Base-by-base conservation (phyloP, 2,888 invertebrate genomes). In the Phanerotoma sp. region DNA sequence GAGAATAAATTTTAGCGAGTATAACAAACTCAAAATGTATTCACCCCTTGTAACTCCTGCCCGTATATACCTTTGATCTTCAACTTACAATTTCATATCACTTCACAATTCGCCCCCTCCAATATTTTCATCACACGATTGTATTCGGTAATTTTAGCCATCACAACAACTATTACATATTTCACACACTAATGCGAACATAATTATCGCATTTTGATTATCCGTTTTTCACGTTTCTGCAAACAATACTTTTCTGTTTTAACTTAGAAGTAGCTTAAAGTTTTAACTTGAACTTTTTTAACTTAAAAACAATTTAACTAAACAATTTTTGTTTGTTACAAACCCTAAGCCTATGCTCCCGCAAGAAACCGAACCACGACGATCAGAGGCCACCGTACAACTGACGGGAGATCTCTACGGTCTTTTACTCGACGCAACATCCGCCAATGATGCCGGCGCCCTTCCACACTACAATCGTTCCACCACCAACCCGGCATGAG, bases 371-470 rank as follows among this genome's bases (percentile, higher is more conserved):
- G 60, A 58, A 58, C 63, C 62, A 62, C 64, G 64, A 64, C 65
- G 65, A 66, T 69, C 72, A 69, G 69, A 67, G 71, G 69, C 71
- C 67, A 71, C 68, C 72, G 73, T 69, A 68, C 74, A 66, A 74
- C 74, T 74, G 74, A 72, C 68, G 74, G 65, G 66, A 67, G 73
- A 72, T 72, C 68, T 71, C 68, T 66, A 63, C 68, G 61, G 71
- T 66, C 66, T 71, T 71, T 70, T 70, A 71, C 71, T 70, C 72
- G 68, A 67, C 72, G 74, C 71, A 69, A 70, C 68, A 68, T 68
- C 68, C 72, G 63, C 71, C 71, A 66, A 71, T 74, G 74, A 72
- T 69, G 70, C 66, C 65, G 68, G 60, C 65, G 66, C 66, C 71
- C 67, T 33, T 44, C 40, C 45, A 51, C 41, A 48, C 51, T 50